Base-by-base conservation (phyloP, 2,113 vertebrate species). In the Illadopsis cleaveri region DNA sequence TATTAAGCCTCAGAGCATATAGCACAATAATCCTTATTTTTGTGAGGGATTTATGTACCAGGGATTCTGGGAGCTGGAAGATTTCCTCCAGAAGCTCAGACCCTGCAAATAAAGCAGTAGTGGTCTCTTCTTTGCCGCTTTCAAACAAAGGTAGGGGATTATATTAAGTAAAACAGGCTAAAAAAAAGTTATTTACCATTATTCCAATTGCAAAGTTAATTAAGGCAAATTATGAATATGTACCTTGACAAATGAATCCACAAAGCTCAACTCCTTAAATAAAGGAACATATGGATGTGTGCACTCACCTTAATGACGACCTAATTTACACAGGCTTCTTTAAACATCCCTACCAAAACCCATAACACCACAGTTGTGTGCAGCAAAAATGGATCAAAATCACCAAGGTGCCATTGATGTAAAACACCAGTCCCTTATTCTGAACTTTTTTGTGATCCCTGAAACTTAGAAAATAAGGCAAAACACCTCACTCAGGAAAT, bases 341-440 rank as follows among this genome's bases (percentile, higher is more conserved):
- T 7, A 51, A 47, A 71, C 16, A 48, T 10, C 37, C 45, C 45
- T 15, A 56, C 28, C 25, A 51, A 68, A 86, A 24, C 42, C 57
- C 5, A 0, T 2, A 58, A 31, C 30, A 30, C 14, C 54, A 35
- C 1, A 18, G 42, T 0, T 20, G 3, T 2, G 51, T 30, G n/a
- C n/a, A 57, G 57, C 56, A 57, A 57, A 51, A 82, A 48, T 2
- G 2, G 16, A 72, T 19, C 40, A 31, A 50, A 90, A 28, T 3
- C 58, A 15, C 22, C 21, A 24, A 2, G 4, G 33, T 4, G 4
- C 30, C 47, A 28, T 0, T 16, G 48, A 45, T 30, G 20, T 42
- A 45, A 60, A 69, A 19, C 54, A 50, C 6, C 7, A 2, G 13
- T 23, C 10, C 31, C 65, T 70, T 28, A 12, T 4, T 54, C 31